Base-by-base conservation (phyloP, 2,113 vertebrate species). In the Boulengerochromis microlepis region DNA sequence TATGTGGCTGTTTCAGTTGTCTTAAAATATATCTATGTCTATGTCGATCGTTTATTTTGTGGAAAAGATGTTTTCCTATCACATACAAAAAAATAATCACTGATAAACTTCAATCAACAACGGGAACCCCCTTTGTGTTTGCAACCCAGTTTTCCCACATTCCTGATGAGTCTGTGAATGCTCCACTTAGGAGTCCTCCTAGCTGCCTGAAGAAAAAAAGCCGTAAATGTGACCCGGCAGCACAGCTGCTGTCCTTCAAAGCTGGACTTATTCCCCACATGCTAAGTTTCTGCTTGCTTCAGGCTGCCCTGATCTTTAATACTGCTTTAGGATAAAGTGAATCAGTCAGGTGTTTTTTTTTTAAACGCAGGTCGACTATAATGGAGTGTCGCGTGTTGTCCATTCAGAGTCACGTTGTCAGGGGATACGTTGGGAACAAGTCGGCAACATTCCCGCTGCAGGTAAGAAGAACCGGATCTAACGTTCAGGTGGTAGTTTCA, bases 391-490 rank as follows among this genome's bases (percentile, higher is more conserved):
- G 98, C 82, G 97, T 99, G 88, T 95, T 99, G 78, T 99, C 98
- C 80, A 97, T 99, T 91, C 98, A 99, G 96, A 99, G 98, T 97
- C 98, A 99, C 86, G 98, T 99, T 94, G 98, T 99, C 91, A 97
- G 98, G 86, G 98, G 98, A 94, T 99, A 99, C 92, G 98, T 99
- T 24, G 98, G 98, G 91, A 99, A 99, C 95, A 98, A 98, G 90
- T 98, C 98, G 45, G 98, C 98, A n/a, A 95, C 97, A 12, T 99
- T 99, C 87, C 98, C 98, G 22, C 90, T 98, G 93, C 98, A 98
- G 97, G 98, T 98, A 92, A 91, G 94, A 84, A 8, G 13, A 78
- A 50, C 33, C 19, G 1, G 26, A 45, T 35, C 5, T 4, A 4
- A 10, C 10, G 8, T 66, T 12, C 64, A 52, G 6, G 13, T 53